Evolutionary conservation across 2,888 invertebrate genomes (phyloP).

Genomic region (Drosophila kuntzei): DNA sequence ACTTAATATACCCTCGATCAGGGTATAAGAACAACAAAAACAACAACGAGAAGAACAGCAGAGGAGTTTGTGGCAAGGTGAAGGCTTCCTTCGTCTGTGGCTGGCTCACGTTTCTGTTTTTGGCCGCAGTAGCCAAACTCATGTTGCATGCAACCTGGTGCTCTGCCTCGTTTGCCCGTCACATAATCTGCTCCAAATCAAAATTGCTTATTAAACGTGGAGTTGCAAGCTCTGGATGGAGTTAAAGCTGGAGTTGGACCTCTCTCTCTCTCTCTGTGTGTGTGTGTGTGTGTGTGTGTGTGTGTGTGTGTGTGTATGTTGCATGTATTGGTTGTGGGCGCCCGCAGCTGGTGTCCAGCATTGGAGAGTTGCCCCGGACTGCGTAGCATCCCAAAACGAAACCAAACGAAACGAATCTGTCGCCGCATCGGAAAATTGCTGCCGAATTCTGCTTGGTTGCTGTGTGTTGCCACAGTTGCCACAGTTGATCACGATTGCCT

Average conservation of each 20-base stretch:
- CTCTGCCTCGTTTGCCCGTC: conserved; percentile 70
- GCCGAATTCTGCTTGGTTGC: conserved; percentile 60
- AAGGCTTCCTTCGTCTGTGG: conserved; percentile 20
- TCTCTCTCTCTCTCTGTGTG: conserved; percentile 1
- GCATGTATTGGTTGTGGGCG: conserved; percentile 14
- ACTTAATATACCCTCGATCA: neutral
- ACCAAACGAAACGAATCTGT: conserved; percentile 78
- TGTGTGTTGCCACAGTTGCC: conserved; percentile 35
- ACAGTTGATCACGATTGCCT: conserved; percentile 71
- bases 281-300: conserved; percentile 6
- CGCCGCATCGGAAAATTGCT: conserved; percentile 67
- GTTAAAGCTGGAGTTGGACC: conserved; percentile 14
- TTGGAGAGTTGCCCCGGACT: conserved; percentile 24
- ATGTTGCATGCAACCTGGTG: conserved; percentile 70
- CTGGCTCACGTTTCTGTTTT: conserved; percentile 55
- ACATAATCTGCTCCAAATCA: conserved; percentile 84
- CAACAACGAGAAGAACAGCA: neutral
- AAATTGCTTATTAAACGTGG: conserved; percentile 84
- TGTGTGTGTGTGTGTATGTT: conserved; percentile 12
- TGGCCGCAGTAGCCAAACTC: conserved; percentile 47
- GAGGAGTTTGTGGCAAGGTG: conserved; percentile 28
- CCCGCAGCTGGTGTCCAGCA: conserved; percentile 22
- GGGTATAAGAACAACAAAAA: conserved; percentile 24
- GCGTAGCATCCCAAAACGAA: conserved; percentile 61
- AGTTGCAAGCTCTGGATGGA: conserved; percentile 56